phyloP scores from a whole-genome alignment of 2,113 vertebrate genomes.

The Amblyopsis rosae region DNA sequence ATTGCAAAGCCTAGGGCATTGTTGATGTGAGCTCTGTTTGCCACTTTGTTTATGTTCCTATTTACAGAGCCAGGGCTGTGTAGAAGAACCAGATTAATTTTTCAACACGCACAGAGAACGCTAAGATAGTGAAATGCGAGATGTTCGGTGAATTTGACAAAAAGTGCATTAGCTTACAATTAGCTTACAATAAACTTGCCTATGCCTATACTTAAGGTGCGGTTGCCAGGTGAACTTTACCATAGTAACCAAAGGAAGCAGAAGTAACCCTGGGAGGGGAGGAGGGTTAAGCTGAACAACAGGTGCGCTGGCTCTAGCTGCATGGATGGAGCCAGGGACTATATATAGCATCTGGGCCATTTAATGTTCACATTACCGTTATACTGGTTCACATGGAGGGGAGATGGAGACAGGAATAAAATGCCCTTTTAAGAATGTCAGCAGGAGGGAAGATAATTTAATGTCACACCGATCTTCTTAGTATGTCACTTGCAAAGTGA shows the following conservation, averaged over 20 bases:
- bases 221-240: slow-evolving; percentile 10
- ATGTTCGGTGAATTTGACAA: too few relatives aligned
- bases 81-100: too few relatives aligned
- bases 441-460: not conserved
- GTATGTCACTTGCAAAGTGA: not conserved
- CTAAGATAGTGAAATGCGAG: too few relatives aligned
- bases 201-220: not conserved
- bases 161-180: too few relatives aligned
- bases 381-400: slow-evolving; percentile 15
- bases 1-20: too few relatives aligned
- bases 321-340: slow-evolving; percentile 19
- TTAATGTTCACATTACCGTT: slow-evolving; percentile 54
- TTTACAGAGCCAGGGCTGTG: too few relatives aligned
- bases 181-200: too few relatives aligned
- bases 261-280: not conserved
- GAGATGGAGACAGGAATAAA: slow-evolving; percentile 2
- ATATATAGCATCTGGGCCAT: slow-evolving; percentile 50
- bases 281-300: slow-evolving; percentile 23
- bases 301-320: slow-evolving; percentile 41
- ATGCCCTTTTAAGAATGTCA: slow-evolving; percentile 25
- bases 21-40: too few relatives aligned
- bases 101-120: too few relatives aligned
- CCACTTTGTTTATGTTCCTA: too few relatives aligned
- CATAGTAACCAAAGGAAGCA: slow-evolving; percentile 29
- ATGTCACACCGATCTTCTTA: slow-evolving; percentile 11